Evolutionary conservation across 2,888 invertebrate species (phyloP).

Genomic region (Tetanocera ferruginea): DNA sequence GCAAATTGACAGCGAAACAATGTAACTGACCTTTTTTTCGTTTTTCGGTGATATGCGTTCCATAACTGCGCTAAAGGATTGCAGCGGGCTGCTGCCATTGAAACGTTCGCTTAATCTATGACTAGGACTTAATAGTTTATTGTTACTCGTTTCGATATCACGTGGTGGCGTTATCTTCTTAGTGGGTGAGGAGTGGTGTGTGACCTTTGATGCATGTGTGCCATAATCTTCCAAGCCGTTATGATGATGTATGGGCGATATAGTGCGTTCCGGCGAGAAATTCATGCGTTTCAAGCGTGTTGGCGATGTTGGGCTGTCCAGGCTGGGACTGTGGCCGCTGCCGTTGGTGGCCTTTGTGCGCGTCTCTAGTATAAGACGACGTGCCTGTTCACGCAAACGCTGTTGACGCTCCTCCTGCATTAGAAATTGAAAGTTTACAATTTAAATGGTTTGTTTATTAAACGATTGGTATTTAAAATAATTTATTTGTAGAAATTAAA

Average conservation of each 20-base stretch:
- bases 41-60: slow-evolving; percentile 82
- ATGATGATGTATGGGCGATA: slow-evolving; percentile 68
- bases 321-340: slow-evolving; percentile 43
- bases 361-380: slow-evolving; percentile 90
- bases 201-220: neutral
- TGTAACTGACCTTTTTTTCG: slow-evolving; percentile 72
- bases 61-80: slow-evolving; percentile 78
- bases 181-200: slow-evolving; percentile 55
- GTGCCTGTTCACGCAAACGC: slow-evolving; percentile 87
- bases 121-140: slow-evolving; percentile 65
- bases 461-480: too few relatives aligned
- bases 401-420: slow-evolving; percentile 85
- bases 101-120: slow-evolving; percentile 67
- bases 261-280: slow-evolving; percentile 67
- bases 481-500: too few relatives aligned
- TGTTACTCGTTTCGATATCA: slow-evolving; percentile 60
- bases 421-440: neutral
- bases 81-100: slow-evolving; percentile 72
- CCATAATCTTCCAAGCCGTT: slow-evolving; percentile 56
- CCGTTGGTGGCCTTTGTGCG: slow-evolving; percentile 70
- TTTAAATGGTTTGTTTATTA: neutral
- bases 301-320: slow-evolving; percentile 67
- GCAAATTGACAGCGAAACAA: too few relatives aligned
- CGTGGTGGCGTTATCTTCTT: slow-evolving; percentile 67
- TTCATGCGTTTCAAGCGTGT: slow-evolving; percentile 66